These are phyloP conservation scores for Pentamera pediparva DNA, from an alignment of 53 echinoderm and acorn worm genomes.

Conservation along the genomic window DNA sequence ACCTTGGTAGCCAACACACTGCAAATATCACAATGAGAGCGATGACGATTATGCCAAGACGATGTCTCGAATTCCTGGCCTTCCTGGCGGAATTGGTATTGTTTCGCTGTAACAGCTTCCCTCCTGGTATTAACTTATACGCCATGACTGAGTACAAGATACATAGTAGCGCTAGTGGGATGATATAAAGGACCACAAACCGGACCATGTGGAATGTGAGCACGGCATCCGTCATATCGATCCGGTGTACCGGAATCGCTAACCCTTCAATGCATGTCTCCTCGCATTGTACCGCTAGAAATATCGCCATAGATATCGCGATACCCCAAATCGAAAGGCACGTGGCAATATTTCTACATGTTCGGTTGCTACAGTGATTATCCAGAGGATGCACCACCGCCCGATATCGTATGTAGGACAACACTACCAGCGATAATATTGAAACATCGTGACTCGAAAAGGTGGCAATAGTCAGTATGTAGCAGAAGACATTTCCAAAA, in stretches of 20 bases:
- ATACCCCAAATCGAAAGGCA: too few relatives aligned
- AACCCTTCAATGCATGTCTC: too few relatives aligned
- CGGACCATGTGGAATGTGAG: not conserved
- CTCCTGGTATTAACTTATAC: not conserved
- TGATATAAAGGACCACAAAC: not conserved
- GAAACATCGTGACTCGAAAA: slow-evolving; percentile 18
- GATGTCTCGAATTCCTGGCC: slow-evolving; percentile 2
- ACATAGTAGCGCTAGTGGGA: not conserved
- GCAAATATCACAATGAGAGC: slow-evolving; percentile 6
- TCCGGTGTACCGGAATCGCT: too few relatives aligned
- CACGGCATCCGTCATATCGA: too few relatives aligned
- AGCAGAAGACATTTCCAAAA: not conserved
- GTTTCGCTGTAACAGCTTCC: slow-evolving; percentile 3
- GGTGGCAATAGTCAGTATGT: not conserved
- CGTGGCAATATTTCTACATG: too few relatives aligned
- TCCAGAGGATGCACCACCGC: slow-evolving; percentile 23
- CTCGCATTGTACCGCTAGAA: too few relatives aligned
- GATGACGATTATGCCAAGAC: slow-evolving; percentile 2
- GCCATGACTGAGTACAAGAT: slow-evolving; percentile 3
- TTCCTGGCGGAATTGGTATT: not conserved
- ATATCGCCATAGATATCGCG: too few relatives aligned
- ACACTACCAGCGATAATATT: slow-evolving; percentile 3
- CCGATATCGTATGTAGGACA: slow-evolving; percentile 20
- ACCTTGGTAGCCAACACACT: slow-evolving; percentile 1
- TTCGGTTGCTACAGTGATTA: not conserved